phyloP scores from a whole-genome alignment of 2,888 invertebrate species.

The Agrochola litura region DNA sequence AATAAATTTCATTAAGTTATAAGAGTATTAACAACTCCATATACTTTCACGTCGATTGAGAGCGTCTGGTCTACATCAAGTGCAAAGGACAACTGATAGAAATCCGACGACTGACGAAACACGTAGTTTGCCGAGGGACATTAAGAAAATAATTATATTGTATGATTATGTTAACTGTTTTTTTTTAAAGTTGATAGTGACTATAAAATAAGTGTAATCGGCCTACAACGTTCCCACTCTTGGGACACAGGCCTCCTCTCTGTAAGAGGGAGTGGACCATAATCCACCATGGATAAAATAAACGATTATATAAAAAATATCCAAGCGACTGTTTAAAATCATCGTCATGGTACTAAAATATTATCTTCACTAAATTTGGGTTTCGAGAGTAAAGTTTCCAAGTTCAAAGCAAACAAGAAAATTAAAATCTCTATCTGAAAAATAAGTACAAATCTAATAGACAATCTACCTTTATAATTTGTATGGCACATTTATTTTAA shows the following conservation, averaged over 20 bases:
- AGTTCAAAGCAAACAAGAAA: not conserved
- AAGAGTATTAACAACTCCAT: too few relatives aligned
- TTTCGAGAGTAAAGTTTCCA: not conserved
- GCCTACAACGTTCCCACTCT: too few relatives aligned
- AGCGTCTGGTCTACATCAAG: too few relatives aligned
- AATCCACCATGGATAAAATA: not conserved
- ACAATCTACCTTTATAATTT: not conserved
- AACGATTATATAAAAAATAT: not conserved
- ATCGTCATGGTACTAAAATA: not conserved
- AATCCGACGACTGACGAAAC: too few relatives aligned
- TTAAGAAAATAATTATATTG: too few relatives aligned
- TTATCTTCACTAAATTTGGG: not conserved
- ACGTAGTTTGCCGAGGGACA: too few relatives aligned
- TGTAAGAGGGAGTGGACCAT: too few relatives aligned
- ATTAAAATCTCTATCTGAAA: not conserved
- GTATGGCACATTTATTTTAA: slow-evolving; percentile 7
- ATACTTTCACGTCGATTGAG: too few relatives aligned
- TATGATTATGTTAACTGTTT: not conserved
- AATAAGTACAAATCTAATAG: not conserved
- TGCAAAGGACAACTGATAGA: too few relatives aligned
- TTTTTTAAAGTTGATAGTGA: not conserved
- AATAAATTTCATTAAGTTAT: too few relatives aligned
- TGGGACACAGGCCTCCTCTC: too few relatives aligned
- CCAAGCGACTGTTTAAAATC: not conserved
- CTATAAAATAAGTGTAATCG: not conserved